phyloP scores from a whole-genome alignment of 2,113 vertebrate species.

The Rhynchomys soricoides region DNA sequence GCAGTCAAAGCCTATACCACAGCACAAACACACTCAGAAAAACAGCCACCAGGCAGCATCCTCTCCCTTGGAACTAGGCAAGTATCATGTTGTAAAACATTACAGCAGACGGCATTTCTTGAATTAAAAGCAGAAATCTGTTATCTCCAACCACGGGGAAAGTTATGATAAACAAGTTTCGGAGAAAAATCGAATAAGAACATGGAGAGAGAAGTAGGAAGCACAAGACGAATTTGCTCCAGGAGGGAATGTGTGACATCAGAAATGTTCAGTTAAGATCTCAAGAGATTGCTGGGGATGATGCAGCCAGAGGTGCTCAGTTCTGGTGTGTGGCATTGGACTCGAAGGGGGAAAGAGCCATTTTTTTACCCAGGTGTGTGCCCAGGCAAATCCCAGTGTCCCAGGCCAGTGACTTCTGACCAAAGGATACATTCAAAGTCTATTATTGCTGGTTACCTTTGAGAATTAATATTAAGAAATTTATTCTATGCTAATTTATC shows the following conservation, averaged over 20 bases:
- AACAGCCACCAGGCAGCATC: background rate
- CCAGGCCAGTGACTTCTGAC: background rate
- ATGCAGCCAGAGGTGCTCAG: no score
- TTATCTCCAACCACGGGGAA: conserved; percentile 73
- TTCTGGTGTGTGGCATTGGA: background rate
- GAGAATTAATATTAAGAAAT: background rate
- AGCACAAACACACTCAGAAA: conserved; percentile 11
- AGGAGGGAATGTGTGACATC: conserved; percentile 42
- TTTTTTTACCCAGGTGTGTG: background rate
- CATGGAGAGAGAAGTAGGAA: background rate
- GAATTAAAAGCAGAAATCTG: conserved; percentile 81
- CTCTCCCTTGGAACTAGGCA: conserved; percentile 66
- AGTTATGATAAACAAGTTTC: conserved; percentile 80
- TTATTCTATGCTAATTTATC: background rate
- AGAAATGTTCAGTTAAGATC: conserved; percentile 19
- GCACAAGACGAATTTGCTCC: background rate
- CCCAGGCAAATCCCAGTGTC: background rate
- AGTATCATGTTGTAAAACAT: conserved; percentile 78
- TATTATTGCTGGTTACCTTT: background rate
- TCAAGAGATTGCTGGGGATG: background rate
- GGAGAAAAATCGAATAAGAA: conserved; percentile 64
- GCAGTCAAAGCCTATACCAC: background rate
- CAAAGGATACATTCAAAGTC: background rate
- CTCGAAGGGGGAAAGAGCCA: no score
- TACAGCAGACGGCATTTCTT: conserved; percentile 69